phyloP scores from a whole-genome alignment of 2,797 vertebrate genomes.

The Pipistrellus nathusii region DNA sequence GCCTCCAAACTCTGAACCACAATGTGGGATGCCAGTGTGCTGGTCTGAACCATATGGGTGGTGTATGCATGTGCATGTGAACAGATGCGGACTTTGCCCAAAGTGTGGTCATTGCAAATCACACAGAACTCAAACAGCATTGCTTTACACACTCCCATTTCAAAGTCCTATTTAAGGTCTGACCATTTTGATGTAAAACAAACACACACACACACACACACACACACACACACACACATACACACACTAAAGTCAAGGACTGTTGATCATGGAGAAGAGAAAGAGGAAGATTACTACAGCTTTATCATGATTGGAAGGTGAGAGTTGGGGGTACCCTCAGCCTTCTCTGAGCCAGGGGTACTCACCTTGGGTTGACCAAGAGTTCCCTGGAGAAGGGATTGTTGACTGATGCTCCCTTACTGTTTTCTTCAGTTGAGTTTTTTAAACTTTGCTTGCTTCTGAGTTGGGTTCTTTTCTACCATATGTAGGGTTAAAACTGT shows the following conservation, averaged over 20 bases:
- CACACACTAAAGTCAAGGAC: not conserved
- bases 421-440: not conserved
- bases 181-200: not conserved
- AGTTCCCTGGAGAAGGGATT: not conserved
- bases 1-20: not conserved
- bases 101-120: not conserved
- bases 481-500: constrained; percentile 16
- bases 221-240: not conserved
- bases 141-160: not conserved
- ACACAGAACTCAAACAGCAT: not conserved
- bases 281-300: not conserved
- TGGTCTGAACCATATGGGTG: not conserved
- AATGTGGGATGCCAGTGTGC: not conserved
- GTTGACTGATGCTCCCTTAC: not conserved
- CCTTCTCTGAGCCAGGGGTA: not conserved
- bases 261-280: not conserved
- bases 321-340: fast-evolving
- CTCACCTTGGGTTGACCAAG: not conserved
- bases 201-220: not conserved
- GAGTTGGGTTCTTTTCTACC: not conserved
- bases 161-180: not conserved
- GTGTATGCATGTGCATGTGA: not conserved
- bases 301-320: not conserved
- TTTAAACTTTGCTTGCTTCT: not conserved
- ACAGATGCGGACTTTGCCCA: not conserved